phyloP scores from a whole-genome alignment of 92 coral and sea anemone genomes.

The Blastomussa wellsi region DNA sequence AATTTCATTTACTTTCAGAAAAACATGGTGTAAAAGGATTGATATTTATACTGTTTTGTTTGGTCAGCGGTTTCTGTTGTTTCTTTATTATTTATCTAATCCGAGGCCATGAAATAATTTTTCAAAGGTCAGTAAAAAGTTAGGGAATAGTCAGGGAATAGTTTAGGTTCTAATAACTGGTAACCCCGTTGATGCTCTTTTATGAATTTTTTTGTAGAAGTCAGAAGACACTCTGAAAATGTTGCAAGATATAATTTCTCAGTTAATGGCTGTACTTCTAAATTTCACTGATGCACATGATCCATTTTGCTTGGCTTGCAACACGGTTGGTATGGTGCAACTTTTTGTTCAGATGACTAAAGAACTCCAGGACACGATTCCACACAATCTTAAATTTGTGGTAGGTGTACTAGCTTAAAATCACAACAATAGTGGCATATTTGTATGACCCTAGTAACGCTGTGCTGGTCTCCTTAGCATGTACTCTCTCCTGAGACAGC shows the following conservation, averaged over 20 bases:
- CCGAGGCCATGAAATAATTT: no score
- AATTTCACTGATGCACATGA: slow-evolving; percentile 66
- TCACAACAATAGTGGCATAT: not conserved
- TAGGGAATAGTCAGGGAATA: no score
- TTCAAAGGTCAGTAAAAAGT: no score
- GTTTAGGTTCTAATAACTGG: no score
- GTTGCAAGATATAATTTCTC: slow-evolving; percentile 47
- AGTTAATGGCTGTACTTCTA: slow-evolving; percentile 21
- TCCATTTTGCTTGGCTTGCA: slow-evolving; percentile 48
- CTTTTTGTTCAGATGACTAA: slow-evolving; percentile 42
- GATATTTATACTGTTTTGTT: no score
- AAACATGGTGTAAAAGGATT: no score
- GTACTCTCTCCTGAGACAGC: no score
- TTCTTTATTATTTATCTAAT: no score
- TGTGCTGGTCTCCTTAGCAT: no score
- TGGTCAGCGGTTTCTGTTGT: no score
- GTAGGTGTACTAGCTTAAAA: slow-evolving; percentile 39
- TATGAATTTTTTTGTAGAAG: not conserved
- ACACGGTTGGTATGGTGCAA: slow-evolving; percentile 57
- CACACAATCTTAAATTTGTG: slow-evolving; percentile 29
- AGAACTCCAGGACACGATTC: slow-evolving; percentile 61
- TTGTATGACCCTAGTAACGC: no score
- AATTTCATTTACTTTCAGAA: no score
- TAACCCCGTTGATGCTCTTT: not conserved
- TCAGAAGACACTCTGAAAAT: slow-evolving; percentile 1